Evolutionary conservation across 2,797 vertebrate species (phyloP).

Genomic region (Acipenser ruthenus): DNA sequence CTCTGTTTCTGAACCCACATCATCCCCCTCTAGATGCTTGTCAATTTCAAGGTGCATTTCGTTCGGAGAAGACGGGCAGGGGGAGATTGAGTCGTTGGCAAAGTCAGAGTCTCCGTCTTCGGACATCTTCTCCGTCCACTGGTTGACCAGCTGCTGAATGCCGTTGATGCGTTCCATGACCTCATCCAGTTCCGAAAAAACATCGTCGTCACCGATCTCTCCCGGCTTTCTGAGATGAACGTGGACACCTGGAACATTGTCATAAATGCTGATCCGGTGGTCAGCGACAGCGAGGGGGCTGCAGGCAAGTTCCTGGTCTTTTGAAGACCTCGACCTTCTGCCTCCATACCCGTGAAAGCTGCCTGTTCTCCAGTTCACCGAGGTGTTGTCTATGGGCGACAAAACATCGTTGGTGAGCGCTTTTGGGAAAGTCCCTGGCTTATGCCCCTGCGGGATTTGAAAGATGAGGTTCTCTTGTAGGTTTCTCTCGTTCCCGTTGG

Average conservation of each 20-base stretch:
- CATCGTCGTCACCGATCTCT: constrained; percentile 49
- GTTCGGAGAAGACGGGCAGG: constrained; percentile 53
- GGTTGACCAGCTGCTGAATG: constrained; percentile 66
- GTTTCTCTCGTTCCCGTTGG: constrained; percentile 36
- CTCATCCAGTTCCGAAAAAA: constrained; percentile 71
- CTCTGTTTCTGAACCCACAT: constrained; percentile 15
- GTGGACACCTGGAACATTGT: constrained; percentile 61
- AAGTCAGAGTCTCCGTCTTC: constrained; percentile 57
- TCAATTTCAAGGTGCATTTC: constrained; percentile 59
- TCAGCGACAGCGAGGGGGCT: constrained; percentile 24
- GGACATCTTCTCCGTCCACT: constrained; percentile 70
- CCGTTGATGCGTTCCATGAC: constrained; percentile 70
- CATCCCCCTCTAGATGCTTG: constrained; percentile 34
- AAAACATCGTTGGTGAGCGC: constrained; percentile 55
- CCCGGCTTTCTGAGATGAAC: constrained; percentile 25
- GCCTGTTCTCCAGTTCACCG: constrained; percentile 74
- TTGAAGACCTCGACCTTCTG: constrained; percentile 30
- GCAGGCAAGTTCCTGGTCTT: constrained; percentile 24
- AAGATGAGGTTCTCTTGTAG: constrained; percentile 50
- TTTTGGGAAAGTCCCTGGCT: constrained; percentile 78
- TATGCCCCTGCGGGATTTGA: constrained; percentile 70
- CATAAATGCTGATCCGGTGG: constrained; percentile 70
- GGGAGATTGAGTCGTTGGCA: constrained; percentile 47
- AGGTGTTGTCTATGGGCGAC: constrained; percentile 44
- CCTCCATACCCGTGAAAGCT: constrained; percentile 69